These are phyloP conservation scores for Laothoe populi DNA, from an alignment of 2,888 invertebrate genomes.

Conservation along the genomic window DNA sequence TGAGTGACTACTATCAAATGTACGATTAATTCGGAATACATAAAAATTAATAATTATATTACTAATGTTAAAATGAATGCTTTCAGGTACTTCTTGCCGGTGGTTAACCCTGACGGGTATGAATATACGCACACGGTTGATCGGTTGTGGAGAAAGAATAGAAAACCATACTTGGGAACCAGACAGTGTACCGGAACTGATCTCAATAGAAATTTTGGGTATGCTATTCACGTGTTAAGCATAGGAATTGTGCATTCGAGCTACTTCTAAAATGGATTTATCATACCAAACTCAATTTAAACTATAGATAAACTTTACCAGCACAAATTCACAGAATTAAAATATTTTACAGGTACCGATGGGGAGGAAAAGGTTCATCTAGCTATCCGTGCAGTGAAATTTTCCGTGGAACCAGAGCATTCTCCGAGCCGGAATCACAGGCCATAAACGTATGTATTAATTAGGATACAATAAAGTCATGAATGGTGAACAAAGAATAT, in stretches of 20 bases:
- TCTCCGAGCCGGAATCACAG: conserved; percentile 94
- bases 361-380: conserved; percentile 95
- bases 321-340: neutral
- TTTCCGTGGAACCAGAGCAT: conserved; percentile 91
- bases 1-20: conserved; percentile 38
- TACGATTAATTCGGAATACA: neutral
- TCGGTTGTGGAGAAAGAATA: conserved; percentile 93
- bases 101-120: conserved; percentile 94
- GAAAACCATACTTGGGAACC: conserved; percentile 82
- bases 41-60: no score
- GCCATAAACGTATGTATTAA: conserved; percentile 82
- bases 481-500: no score
- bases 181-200: conserved; percentile 89
- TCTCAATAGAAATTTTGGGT: conserved; percentile 94
- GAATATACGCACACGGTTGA: conserved; percentile 92
- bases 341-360: conserved; percentile 85
- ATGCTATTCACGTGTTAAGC: conserved; percentile 27
- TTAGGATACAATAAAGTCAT: no score
- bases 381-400: conserved; percentile 92
- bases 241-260: no score
- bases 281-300: neutral
- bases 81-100: conserved; percentile 88
- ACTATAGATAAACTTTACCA: no score
- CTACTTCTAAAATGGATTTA: no score
- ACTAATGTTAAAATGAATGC: no score